phyloP scores from a whole-genome alignment of 64 coral and sea anemone genomes.

The Pachyseris speciosa region DNA sequence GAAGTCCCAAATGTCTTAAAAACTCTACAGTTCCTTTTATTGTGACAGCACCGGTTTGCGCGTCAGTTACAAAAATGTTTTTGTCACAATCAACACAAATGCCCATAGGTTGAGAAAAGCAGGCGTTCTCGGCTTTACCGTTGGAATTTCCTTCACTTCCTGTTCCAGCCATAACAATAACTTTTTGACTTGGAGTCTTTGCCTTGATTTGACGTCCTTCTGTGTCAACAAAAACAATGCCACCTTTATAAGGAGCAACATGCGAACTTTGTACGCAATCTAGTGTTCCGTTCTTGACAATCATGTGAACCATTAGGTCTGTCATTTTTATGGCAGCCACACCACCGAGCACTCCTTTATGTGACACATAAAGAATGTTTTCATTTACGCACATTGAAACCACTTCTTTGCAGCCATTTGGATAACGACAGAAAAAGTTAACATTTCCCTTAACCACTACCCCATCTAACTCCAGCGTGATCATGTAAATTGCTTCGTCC shows the following conservation, averaged over 20 bases:
- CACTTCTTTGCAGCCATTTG: constrained; percentile 31
- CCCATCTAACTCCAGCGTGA: constrained; percentile 8
- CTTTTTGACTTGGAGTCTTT: not conserved
- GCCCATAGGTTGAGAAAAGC: constrained; percentile 68
- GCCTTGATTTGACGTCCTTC: not conserved
- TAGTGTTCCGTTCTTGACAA: constrained; percentile 25
- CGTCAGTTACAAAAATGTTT: constrained; percentile 66
- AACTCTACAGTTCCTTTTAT: constrained; percentile 54
- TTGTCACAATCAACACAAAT: constrained; percentile 68
- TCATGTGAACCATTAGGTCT: constrained; percentile 22
- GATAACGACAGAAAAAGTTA: constrained; percentile 45
- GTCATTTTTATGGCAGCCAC: constrained; percentile 42
- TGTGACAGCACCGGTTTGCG: constrained; percentile 67
- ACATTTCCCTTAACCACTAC: constrained; percentile 51
- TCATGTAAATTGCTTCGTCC: constrained; percentile 27
- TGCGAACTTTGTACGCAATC: constrained; percentile 64
- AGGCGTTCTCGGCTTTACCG: constrained; percentile 48
- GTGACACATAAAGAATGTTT: constrained; percentile 62
- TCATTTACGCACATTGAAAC: constrained; percentile 43
- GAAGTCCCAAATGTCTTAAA: constrained; percentile 58
- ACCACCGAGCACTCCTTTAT: constrained; percentile 55
- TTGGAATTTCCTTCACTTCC: constrained; percentile 52
- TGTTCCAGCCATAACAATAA: constrained; percentile 50
- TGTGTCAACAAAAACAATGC: not conserved
- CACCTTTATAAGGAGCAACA: constrained; percentile 16